Evolutionary conservation across 2,113 vertebrate genomes (phyloP).

Genomic region (Amia ocellicauda): DNA sequence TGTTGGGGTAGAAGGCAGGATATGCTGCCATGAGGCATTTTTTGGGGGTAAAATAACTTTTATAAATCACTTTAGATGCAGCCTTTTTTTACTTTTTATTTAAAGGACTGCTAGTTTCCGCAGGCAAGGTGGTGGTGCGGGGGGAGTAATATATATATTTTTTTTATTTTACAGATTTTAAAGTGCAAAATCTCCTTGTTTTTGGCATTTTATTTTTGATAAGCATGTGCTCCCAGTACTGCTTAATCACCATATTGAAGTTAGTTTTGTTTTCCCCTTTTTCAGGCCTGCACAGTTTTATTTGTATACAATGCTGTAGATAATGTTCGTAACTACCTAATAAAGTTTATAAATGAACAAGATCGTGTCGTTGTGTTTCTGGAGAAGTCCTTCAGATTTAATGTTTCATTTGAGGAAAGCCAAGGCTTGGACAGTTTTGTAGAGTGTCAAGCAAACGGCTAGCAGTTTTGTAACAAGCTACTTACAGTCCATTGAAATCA

Average conservation of each 20-base stretch:
- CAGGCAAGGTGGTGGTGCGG: constrained; percentile 18
- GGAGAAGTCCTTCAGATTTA: background rate
- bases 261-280: constrained; percentile 15
- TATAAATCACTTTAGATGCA: constrained; percentile 47
- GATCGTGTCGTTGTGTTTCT: background rate
- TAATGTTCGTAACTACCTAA: constrained; percentile 80
- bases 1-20: too few relatives aligned
- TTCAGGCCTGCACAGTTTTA: constrained; percentile 70
- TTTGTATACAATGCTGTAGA: constrained; percentile 82
- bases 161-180: constrained; percentile 45
- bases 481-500: too few relatives aligned
- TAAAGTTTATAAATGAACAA: constrained; percentile 74
- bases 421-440: too few relatives aligned
- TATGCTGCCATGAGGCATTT: constrained; percentile 25
- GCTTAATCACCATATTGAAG: constrained; percentile 25
- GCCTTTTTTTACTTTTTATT: constrained; percentile 20
- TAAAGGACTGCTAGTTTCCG: too few relatives aligned
- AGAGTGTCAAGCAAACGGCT: too few relatives aligned
- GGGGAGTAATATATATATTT: background rate
- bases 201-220: constrained; percentile 37
- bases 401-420: too few relatives aligned
- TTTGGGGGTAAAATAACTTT: constrained; percentile 32
- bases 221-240: constrained; percentile 34
- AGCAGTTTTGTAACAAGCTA: too few relatives aligned
- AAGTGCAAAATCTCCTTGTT: constrained; percentile 35